A percentile compares a stretch with the other conserved stretches of the same genome.
phyloP scores from a whole-genome alignment of 2,113 vertebrate species.

The Dasyprocta punctata region DNA sequence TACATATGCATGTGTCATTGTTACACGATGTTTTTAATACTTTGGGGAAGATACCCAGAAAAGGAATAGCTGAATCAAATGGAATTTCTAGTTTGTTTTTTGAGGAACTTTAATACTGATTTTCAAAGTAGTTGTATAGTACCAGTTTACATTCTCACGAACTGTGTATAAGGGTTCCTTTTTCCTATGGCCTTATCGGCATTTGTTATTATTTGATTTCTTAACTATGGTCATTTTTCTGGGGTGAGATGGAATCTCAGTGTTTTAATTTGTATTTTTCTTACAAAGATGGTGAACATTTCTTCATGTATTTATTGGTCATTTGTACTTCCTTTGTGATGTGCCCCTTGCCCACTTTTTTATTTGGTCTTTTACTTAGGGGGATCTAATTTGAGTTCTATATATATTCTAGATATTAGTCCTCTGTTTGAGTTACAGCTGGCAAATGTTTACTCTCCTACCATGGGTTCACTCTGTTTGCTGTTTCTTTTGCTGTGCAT shows the following conservation, averaged over 20 bases:
- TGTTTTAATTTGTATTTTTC: neutral
- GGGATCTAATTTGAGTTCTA: neutral
- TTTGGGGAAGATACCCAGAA: neutral
- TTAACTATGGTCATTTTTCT: neutral
- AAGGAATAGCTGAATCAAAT: neutral
- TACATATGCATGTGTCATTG: neutral
- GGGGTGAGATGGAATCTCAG: neutral
- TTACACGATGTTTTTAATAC: neutral
- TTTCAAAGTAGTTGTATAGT: neutral
- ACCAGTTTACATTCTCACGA: neutral
- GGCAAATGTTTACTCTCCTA: neutral
- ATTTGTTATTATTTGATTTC: neutral
- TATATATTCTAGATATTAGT: neutral
- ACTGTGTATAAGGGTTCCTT: neutral
- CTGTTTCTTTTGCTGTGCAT: neutral
- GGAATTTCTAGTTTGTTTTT: neutral
- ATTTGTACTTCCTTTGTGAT: neutral
- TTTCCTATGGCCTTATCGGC: neutral
- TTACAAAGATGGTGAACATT: neutral
- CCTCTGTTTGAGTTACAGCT: neutral
- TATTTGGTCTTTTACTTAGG: neutral
- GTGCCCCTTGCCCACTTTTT: neutral
- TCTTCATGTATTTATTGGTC: neutral
- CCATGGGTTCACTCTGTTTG: neutral
- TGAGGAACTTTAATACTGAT: neutral